Evolutionary conservation across 1,140 invertebrate genomes (phyloP), one percentile per base, ranked within the genome.

Genomic region (Pogonomyrmex californicus): DNA sequence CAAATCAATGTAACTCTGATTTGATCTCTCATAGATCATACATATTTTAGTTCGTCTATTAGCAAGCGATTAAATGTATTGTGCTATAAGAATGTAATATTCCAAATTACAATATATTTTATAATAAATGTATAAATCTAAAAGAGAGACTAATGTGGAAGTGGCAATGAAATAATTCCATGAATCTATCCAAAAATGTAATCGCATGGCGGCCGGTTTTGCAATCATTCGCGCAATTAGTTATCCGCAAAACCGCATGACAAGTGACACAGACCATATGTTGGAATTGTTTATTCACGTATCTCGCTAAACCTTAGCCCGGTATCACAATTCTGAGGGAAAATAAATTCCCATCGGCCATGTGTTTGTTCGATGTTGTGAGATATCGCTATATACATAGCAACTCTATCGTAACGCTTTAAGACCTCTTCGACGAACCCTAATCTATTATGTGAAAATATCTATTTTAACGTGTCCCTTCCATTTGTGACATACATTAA

Each of bases 321-420:
- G 68, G 65, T 85, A 81, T 79, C 63, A 77, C 71, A 68, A 77
- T 87, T 63, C 70, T 63, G 65, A 71, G 66, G 75, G 68, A 90
- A 91, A 91, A 91, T 91, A 88, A 91, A 88, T 91, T 87, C 88
- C 75, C 77, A 90, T 86, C 83, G 60, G 83, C 62, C 86, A 65
- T 77, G 75, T 90, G 82, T 91, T 90, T 90, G 88, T 90, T 54
- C 82, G 86, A 86, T 90, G 78, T 86, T 90, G 88, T 78, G 78
- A 68, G 89, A 87, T 91, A 91, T 91, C 90, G 89, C 65, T 90
- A 75, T 91, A 85, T 70, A 91, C 90, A 91, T 91, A 91, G 90
- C 87, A 91, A 91, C 89, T 91, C 77, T 91, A 91, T 91, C 89
- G 71, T 56, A 81, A 66, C 81, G 86, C 76, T 60, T 87, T 60